Evolutionary conservation across 2,113 vertebrate genomes (phyloP).

Genomic region (Nesospiza acunhae): DNA sequence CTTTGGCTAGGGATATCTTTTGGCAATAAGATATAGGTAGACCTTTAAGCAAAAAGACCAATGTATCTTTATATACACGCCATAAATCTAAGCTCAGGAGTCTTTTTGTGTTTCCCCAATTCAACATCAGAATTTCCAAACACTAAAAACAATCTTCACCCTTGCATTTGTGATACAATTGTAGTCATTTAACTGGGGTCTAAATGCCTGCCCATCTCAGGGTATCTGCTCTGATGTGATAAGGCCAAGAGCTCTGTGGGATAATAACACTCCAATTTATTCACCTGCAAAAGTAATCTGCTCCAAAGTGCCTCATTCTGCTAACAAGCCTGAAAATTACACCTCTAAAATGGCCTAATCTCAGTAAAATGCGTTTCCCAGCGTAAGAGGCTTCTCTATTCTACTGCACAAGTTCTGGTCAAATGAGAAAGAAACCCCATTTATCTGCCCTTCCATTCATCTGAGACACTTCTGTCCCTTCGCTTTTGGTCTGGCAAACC

Average conservation of each 20-base stretch:
- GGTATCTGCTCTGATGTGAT: background rate
- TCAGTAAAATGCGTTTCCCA: background rate
- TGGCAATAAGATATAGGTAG: background rate
- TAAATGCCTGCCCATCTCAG: background rate
- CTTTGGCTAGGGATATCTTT: background rate
- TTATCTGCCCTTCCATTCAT: background rate
- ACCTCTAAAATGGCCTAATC: background rate
- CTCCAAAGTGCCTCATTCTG: background rate
- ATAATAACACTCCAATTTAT: constrained; percentile 1
- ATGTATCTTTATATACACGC: background rate
- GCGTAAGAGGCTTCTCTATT: background rate
- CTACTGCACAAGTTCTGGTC: background rate
- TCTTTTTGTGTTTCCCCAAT: background rate
- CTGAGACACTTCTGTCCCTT: background rate
- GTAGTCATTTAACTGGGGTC: background rate
- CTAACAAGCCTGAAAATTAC: background rate
- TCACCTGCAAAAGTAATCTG: constrained; percentile 1
- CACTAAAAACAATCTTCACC: background rate
- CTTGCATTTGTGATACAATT: background rate
- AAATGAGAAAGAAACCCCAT: background rate
- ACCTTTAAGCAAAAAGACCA: background rate
- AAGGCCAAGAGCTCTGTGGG: constrained; percentile 1
- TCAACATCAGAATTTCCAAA: background rate
- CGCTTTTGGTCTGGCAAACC: background rate
- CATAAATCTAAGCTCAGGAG: background rate